Evolutionary conservation across 2,797 vertebrate species (phyloP).

Genomic region (Erethizon dorsatum): DNA sequence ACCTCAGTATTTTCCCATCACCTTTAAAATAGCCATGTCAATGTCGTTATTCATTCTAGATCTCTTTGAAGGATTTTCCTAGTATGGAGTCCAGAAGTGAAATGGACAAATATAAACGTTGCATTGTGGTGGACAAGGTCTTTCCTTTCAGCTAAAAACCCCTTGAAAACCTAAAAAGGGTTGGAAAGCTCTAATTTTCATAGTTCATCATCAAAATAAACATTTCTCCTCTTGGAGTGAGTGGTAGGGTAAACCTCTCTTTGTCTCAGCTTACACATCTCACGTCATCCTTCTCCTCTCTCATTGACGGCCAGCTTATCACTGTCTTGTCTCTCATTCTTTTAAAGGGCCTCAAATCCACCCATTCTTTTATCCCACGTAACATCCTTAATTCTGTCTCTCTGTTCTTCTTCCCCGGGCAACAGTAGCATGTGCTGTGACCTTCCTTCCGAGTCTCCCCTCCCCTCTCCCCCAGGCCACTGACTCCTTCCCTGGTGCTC

Average conservation of each 20-base stretch:
- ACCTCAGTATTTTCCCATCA: not conserved
- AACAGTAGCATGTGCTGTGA: not conserved
- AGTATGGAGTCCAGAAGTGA: not conserved
- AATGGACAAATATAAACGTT: not conserved
- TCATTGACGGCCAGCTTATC: not conserved
- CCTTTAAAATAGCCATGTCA: not conserved
- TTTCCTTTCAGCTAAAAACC: not conserved
- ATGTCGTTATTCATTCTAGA: not conserved
- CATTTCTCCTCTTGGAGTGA: not conserved
- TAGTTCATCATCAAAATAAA: not conserved
- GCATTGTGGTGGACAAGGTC: accelerated
- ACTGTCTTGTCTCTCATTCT: not conserved
- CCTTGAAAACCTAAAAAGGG: not conserved
- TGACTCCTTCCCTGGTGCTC: not conserved
- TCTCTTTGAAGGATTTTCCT: not conserved
- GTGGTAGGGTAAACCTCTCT: not conserved
- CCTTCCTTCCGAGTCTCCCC: not conserved
- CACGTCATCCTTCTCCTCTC: not conserved
- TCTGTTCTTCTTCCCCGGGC: not conserved
- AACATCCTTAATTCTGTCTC: not conserved
- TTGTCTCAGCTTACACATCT: not conserved
- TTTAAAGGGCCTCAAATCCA: not conserved
- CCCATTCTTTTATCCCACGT: not conserved
- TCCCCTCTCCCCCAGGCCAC: not conserved
- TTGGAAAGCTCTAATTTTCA: not conserved